A percentile compares a stretch with the other conserved stretches of the same genome.
Evolutionary conservation across 2,888 invertebrate genomes (phyloP).

Genomic region (Clistopyga incitator): DNA sequence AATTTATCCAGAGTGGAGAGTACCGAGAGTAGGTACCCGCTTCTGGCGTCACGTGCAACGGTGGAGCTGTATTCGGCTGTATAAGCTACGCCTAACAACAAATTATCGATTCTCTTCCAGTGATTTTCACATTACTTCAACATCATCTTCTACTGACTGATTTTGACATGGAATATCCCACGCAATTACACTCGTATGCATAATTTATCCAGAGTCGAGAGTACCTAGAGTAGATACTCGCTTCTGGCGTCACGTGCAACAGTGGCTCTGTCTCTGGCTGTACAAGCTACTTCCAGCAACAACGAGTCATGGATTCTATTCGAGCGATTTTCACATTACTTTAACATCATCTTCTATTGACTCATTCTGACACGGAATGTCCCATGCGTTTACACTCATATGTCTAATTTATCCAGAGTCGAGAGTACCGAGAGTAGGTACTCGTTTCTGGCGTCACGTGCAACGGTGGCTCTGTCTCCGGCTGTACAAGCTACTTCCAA

Average conservation of each 20-base stretch:
- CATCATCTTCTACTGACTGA: background rate
- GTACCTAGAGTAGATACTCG: slow-evolving; percentile 52
- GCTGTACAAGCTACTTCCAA: slow-evolving; percentile 33
- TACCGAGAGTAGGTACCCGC: slow-evolving; percentile 51
- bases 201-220: slow-evolving; percentile 53
- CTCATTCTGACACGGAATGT: too few species aligned
- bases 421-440: slow-evolving; percentile 49
- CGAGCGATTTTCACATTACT: too few species aligned
- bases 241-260: slow-evolving; percentile 28
- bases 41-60: slow-evolving; percentile 46
- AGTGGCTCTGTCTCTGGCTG: background rate
- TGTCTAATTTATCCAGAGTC: slow-evolving; percentile 57
- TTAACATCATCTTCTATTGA: background rate
- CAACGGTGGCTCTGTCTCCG: background rate
- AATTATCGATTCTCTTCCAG: too few species aligned
- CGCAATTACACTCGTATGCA: slow-evolving; percentile 37
- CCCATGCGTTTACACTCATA: slow-evolving; percentile 24
- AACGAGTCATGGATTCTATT: too few species aligned
- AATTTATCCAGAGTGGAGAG: slow-evolving; percentile 50
- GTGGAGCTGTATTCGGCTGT: background rate
- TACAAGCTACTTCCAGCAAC: slow-evolving; percentile 35
- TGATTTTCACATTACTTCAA: too few species aligned
- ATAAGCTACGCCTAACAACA: slow-evolving; percentile 31
- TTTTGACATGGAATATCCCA: background rate
- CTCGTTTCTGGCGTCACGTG: slow-evolving; percentile 37